Conservation (phyloP, 2,113 vertebrate species). For the Ginglymostoma cirratum region DNA sequence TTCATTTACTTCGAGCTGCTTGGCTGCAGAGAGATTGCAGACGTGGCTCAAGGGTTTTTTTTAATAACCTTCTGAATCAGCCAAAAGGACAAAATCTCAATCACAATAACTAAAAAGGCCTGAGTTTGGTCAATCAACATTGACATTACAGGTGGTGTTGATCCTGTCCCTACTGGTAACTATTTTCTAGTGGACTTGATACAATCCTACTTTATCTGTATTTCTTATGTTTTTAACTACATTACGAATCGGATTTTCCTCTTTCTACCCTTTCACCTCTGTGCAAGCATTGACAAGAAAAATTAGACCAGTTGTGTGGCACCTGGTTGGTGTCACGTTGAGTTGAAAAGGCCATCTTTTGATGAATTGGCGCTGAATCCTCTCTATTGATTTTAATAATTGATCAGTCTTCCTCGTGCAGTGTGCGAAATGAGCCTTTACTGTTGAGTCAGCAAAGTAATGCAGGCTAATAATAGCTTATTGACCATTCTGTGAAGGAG, state of each 20-base stretch:
- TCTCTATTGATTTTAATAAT: slow-evolving; percentile 17
- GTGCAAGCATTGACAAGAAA: background rate
- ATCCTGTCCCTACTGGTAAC: background rate
- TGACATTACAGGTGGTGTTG: background rate
- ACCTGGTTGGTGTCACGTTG: background rate
- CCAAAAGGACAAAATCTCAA: too few species aligned
- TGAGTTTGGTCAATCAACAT: background rate
- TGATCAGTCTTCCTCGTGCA: background rate
- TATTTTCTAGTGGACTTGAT: background rate
- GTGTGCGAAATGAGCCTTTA: background rate
- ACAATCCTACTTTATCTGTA: background rate
- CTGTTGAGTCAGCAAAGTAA: background rate
- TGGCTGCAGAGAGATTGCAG: too few species aligned
- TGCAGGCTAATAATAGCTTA: slow-evolving; percentile 10
- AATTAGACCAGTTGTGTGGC: background rate
- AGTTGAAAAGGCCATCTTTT: slow-evolving; percentile 32
- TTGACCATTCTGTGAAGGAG: background rate
- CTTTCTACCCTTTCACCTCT: background rate
- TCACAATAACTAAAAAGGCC: background rate
- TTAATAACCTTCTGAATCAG: too few species aligned
- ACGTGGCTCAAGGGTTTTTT: too few species aligned
- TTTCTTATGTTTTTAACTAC: background rate
- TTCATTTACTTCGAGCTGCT: too few species aligned
- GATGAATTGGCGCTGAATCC: background rate
- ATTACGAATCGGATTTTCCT: background rate